A percentile compares a stretch with the other conserved stretches of the same genome.
Evolutionary conservation across 2,888 invertebrate species (phyloP).

Genomic region (Vesta saturnalis): DNA sequence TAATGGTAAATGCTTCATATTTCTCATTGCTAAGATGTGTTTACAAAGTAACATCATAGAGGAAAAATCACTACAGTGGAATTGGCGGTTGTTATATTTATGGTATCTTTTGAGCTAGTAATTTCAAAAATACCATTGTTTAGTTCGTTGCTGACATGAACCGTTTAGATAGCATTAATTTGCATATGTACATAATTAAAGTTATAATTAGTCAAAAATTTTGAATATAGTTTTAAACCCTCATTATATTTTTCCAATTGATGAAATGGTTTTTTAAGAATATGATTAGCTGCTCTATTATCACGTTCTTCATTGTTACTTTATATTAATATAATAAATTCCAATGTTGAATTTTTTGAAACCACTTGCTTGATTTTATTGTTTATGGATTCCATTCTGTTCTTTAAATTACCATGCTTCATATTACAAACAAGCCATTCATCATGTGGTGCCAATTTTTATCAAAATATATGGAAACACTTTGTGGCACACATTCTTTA

Average conservation of each 20-base stretch:
- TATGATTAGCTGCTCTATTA: neutral
- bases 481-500: neutral
- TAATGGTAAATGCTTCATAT: too few species aligned
- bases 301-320: neutral
- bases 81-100: too few species aligned
- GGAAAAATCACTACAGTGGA: too few species aligned
- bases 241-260: neutral
- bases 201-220: neutral
- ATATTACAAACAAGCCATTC: too few species aligned
- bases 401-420: neutral
- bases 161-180: neutral
- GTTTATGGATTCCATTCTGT: neutral
- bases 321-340: neutral
- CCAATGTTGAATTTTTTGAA: neutral
- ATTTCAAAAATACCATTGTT: neutral
- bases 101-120: neutral
- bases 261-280: neutral
- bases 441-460: neutral
- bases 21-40: too few species aligned
- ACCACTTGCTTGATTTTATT: neutral
- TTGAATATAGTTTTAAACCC: neutral
- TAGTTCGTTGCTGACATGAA: neutral
- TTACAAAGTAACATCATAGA: too few species aligned
- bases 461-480: neutral
- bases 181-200: too few species aligned